These are phyloP conservation scores for Parasteatoda tepidariorum DNA, from an alignment of 1,140 invertebrate genomes.

Conservation along the genomic window DNA sequence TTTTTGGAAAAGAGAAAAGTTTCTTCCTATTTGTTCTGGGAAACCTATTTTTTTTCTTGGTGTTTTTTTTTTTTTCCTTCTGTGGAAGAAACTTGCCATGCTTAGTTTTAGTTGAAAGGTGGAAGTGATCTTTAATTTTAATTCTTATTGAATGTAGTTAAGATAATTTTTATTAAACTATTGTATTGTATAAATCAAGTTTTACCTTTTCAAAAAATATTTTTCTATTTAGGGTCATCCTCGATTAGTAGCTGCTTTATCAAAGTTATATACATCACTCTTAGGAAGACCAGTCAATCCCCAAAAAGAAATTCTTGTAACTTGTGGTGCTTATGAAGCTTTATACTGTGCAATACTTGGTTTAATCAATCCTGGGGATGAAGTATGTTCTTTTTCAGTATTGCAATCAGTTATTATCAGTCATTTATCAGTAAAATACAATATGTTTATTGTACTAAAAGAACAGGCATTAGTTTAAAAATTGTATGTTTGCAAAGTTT, in stretches of 20 bases:
- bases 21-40: too few relatives aligned
- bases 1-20: too few relatives aligned
- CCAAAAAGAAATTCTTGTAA: conserved; percentile 86
- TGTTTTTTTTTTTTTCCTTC: too few relatives aligned
- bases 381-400: conserved; percentile 71
- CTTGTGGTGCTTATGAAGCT: conserved; percentile 91
- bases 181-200: too few relatives aligned
- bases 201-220: too few relatives aligned
- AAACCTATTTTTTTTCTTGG: too few relatives aligned
- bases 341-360: conserved; percentile 86
- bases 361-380: conserved; percentile 83
- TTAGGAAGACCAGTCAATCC: conserved; percentile 82
- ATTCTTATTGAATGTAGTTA: too few relatives aligned
- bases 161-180: too few relatives aligned
- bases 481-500: not conserved
- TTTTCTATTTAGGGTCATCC: conserved; percentile 85
- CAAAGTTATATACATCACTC: conserved; percentile 86
- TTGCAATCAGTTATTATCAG: not conserved
- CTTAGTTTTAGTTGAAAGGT: too few relatives aligned
- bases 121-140: too few relatives aligned
- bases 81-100: too few relatives aligned
- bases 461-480: not conserved
- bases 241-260: conserved; percentile 84
- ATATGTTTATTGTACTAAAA: not conserved
- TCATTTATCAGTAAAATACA: not conserved